phyloP scores from a whole-genome alignment of 2,888 invertebrate species.

The Autographa gamma region DNA sequence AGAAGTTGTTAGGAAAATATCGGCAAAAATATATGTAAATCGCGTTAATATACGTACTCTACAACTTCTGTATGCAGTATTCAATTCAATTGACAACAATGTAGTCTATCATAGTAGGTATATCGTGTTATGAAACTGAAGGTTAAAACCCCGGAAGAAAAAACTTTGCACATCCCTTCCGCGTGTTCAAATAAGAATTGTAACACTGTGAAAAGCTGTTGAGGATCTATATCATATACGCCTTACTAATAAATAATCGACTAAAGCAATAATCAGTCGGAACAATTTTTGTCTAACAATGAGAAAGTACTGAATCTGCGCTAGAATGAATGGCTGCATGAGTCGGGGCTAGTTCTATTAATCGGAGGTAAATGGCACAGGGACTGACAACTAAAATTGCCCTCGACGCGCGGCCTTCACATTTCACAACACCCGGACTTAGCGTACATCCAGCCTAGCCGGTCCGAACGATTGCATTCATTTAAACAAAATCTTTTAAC shows the following conservation, averaged over 20 bases:
- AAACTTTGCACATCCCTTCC: conserved; percentile 58
- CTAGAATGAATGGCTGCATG: conserved; percentile 32
- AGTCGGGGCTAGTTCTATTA: conserved; percentile 52
- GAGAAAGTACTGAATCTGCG: not conserved
- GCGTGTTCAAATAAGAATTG: conserved; percentile 49
- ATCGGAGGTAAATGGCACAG: conserved; percentile 82
- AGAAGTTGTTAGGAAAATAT: conserved; percentile 37
- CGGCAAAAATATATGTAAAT: conserved; percentile 43
- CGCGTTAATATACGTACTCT: conserved; percentile 26
- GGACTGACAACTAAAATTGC: conserved; percentile 82
- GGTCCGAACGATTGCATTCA: conserved; percentile 68
- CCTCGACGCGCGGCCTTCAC: conserved; percentile 85
- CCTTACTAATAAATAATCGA: not conserved
- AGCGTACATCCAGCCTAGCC: conserved; percentile 83
- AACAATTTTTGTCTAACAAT: not conserved
- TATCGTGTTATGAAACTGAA: conserved; percentile 62
- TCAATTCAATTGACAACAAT: conserved; percentile 53
- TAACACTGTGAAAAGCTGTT: conserved; percentile 48
- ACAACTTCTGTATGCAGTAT: conserved; percentile 41
- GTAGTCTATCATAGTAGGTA: conserved; percentile 49
- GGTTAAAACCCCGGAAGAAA: conserved; percentile 72
- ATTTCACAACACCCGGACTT: conserved; percentile 88
- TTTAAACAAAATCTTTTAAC: conserved; percentile 65
- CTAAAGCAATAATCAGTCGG: not conserved
- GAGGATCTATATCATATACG: not conserved